These are phyloP conservation scores for Stenopsyche tienmushanensis DNA, from an alignment of 1,140 invertebrate genomes.

Conservation along the genomic window DNA sequence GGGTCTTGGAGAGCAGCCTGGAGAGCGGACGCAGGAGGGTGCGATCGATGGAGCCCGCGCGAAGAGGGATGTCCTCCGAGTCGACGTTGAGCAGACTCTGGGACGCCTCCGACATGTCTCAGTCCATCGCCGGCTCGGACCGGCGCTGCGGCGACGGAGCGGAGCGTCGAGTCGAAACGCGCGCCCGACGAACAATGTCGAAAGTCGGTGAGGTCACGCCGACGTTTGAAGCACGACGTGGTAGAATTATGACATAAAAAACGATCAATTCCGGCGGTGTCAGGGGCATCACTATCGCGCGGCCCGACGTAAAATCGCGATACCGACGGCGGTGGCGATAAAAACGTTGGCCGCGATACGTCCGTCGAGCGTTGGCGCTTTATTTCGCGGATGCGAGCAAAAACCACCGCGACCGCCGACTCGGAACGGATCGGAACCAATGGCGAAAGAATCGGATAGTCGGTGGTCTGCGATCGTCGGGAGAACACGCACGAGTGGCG, in stretches of 20 bases:
- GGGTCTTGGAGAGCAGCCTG: constrained; percentile 24
- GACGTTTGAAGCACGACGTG: constrained; percentile 8
- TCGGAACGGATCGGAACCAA: background rate
- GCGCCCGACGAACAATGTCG: no score
- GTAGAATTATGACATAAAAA: background rate
- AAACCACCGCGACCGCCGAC: background rate
- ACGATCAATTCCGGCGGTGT: constrained; percentile 28
- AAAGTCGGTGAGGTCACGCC: constrained; percentile 15
- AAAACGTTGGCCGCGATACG: background rate
- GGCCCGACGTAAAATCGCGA: background rate
- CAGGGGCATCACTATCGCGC: constrained; percentile 24
- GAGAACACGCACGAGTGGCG: no score
- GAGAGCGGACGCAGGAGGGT: constrained; percentile 22
- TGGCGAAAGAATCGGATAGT: no score
- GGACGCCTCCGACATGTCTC: constrained; percentile 34
- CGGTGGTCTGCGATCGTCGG: no score
- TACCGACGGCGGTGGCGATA: background rate
- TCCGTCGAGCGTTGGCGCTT: no score
- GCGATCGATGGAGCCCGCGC: constrained; percentile 19
- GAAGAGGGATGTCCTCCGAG: constrained; percentile 12
- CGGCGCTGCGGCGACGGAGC: constrained; percentile 6
- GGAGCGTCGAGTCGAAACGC: no score
- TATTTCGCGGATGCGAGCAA: background rate
- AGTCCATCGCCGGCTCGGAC: background rate
- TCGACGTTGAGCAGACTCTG: constrained; percentile 23